Conservation (phyloP, 2,797 vertebrate species). For the Lateolabrax maculatus region DNA sequence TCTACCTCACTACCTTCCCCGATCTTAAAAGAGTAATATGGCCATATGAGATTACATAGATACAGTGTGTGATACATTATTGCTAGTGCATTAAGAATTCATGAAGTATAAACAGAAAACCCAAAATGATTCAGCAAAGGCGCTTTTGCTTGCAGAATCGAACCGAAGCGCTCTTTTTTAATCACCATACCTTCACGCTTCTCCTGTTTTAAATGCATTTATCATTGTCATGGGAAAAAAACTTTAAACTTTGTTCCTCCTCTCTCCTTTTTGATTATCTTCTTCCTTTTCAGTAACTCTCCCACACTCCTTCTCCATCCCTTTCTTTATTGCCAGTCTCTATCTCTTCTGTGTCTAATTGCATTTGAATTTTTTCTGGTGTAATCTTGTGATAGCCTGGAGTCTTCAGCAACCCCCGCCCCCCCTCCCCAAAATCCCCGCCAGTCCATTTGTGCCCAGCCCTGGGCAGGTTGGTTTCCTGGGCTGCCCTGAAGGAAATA, state of each 20-base stretch:
- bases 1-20: slow-evolving; percentile 56
- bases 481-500: slow-evolving; percentile 88
- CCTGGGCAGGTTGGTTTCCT: slow-evolving; percentile 83
- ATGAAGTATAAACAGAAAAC: slow-evolving; percentile 79
- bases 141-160: slow-evolving; percentile 71
- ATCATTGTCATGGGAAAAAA: slow-evolving; percentile 75
- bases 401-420: slow-evolving; percentile 52
- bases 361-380: slow-evolving; percentile 78
- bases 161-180: slow-evolving; percentile 74
- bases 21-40: slow-evolving; percentile 75
- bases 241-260: slow-evolving; percentile 63
- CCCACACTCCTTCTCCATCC: slow-evolving; percentile 37
- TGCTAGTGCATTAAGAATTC: slow-evolving; percentile 82
- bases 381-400: slow-evolving; percentile 79
- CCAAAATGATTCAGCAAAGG: slow-evolving; percentile 73
- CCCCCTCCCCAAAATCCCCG: slow-evolving; percentile 43
- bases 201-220: slow-evolving; percentile 78
- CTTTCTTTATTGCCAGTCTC: slow-evolving; percentile 64
- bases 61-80: slow-evolving; percentile 78
- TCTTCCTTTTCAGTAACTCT: slow-evolving; percentile 58
- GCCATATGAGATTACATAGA: slow-evolving; percentile 77
- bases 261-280: slow-evolving; percentile 62
- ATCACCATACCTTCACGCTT: slow-evolving; percentile 77
- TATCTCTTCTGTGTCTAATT: slow-evolving; percentile 83
- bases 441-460: slow-evolving; percentile 83